phyloP scores from a whole-genome alignment of 1,140 invertebrate species.

The Akabosia matsudoensis region DNA sequence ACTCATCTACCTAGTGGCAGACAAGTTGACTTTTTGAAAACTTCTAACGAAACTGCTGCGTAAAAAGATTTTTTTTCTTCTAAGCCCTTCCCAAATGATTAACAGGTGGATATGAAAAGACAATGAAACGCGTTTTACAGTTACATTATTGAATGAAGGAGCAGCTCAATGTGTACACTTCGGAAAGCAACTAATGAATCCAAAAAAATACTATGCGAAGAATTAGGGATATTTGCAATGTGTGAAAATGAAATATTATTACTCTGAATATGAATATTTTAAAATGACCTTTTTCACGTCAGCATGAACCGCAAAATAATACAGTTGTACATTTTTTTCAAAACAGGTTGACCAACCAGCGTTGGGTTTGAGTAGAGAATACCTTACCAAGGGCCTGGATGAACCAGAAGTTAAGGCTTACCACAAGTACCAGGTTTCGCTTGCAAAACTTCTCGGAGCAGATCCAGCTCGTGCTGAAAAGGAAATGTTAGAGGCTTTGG shows the following conservation, averaged over 20 bases:
- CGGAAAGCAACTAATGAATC: too few relatives aligned
- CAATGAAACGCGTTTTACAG: too few relatives aligned
- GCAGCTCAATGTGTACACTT: too few relatives aligned
- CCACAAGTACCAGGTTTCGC: constrained; percentile 70
- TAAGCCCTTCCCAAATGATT: too few relatives aligned
- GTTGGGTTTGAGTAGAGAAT: constrained; percentile 82
- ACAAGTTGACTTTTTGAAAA: neutral
- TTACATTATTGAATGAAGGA: too few relatives aligned
- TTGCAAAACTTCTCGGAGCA: constrained; percentile 82
- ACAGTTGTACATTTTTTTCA: constrained; percentile 3
- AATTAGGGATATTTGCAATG: too few relatives aligned
- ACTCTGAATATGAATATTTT: too few relatives aligned
- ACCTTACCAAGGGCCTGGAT: constrained; percentile 75
- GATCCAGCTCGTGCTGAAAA: constrained; percentile 63
- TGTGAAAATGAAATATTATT: neutral
- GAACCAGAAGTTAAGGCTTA: constrained; percentile 76
- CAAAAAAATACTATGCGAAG: too few relatives aligned
- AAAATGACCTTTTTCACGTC: constrained; percentile 3
- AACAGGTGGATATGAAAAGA: too few relatives aligned
- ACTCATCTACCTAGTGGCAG: neutral
- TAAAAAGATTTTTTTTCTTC: too few relatives aligned
- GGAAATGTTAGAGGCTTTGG: constrained; percentile 76
- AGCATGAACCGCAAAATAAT: constrained; percentile 39
- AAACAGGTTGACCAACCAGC: constrained; percentile 84
- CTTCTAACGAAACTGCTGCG: constrained; percentile 6